phyloP scores from a whole-genome alignment of 2,888 invertebrate species.

The Acrobasis suavella region DNA sequence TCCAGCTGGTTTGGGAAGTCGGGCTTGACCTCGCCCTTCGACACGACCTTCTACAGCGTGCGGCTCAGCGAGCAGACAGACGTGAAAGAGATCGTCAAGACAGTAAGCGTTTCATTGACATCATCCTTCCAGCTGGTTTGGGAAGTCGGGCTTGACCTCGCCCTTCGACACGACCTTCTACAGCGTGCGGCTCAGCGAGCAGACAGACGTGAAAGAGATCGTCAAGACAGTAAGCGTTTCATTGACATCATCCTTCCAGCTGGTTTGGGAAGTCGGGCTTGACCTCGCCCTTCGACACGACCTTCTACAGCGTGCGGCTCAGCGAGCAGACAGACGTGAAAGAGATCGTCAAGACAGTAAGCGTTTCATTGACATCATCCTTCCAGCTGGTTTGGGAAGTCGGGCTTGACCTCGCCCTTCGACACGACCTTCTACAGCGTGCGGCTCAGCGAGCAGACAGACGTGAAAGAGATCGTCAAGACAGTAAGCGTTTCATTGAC shows the following conservation, averaged over 20 bases:
- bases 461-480: conserved; percentile 68
- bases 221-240: conserved; percentile 75
- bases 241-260: conserved; percentile 49
- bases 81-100: conserved; percentile 70
- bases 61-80: too few relatives aligned
- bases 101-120: too few relatives aligned
- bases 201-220: conserved; percentile 64
- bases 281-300: conserved; percentile 85
- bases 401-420: conserved; percentile 88
- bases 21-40: conserved; percentile 83
- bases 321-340: conserved; percentile 55
- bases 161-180: conserved; percentile 87
- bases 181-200: conserved; percentile 82
- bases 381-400: too few relatives aligned
- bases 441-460: conserved; percentile 77
- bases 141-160: too few relatives aligned
- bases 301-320: conserved; percentile 87
- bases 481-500: conserved; percentile 63
- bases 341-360: conserved; percentile 80
- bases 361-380: too few relatives aligned
- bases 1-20: conserved; percentile 72
- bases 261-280: conserved; percentile 70
- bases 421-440: conserved; percentile 86
- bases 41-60: conserved; percentile 86
- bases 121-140: too few relatives aligned